Percentiles rank a stretch among this genome's conserved stretches.
These are phyloP conservation scores for Poeciliopsis gracilis DNA, from an alignment of 2,797 vertebrate species.

Conservation along the genomic window DNA sequence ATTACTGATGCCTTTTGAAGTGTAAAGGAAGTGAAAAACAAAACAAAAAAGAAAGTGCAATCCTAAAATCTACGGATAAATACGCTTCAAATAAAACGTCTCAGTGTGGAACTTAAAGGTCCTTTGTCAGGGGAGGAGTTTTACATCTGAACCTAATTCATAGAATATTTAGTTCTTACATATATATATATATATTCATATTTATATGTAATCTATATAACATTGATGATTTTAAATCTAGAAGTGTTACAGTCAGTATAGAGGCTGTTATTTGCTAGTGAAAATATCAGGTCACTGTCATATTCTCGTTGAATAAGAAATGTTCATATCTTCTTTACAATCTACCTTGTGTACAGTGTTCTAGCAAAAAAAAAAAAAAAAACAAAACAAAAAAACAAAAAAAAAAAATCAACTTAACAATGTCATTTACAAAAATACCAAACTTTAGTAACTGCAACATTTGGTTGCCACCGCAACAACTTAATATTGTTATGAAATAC, in stretches of 20 bases:
- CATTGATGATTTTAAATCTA: conserved; percentile 74
- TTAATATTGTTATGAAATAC: conserved; percentile 87
- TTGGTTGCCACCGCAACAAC: conserved; percentile 86
- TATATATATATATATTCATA: conserved; percentile 63
- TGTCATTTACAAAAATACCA: conserved; percentile 87
- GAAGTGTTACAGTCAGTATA: conserved; percentile 73
- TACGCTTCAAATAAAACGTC: conserved; percentile 65
- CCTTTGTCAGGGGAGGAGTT: conserved; percentile 65
- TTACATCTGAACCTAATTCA: conserved; percentile 72
- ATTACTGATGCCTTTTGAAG: conserved; percentile 52
- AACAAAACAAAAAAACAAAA: conserved; percentile 48
- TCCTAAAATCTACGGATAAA: conserved; percentile 75
- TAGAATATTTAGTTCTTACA: conserved; percentile 71
- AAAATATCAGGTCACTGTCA: conserved; percentile 81
- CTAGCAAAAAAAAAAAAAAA: conserved; percentile 63
- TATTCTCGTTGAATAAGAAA: conserved; percentile 75
- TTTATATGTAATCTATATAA: conserved; percentile 76
- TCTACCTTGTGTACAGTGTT: conserved; percentile 78
- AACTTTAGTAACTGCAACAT: conserved; percentile 84
- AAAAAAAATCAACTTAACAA: conserved; percentile 67
- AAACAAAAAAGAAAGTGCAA: conserved; percentile 78
- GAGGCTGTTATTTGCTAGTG: conserved; percentile 77
- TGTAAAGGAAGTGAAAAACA: conserved; percentile 50
- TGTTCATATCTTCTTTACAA: conserved; percentile 76
- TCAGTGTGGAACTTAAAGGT: conserved; percentile 67